Percentiles rank a stretch among this genome's conserved stretches.
Evolutionary conservation across 2,888 invertebrate species (phyloP).

Genomic region (Cordilura impudica): DNA sequence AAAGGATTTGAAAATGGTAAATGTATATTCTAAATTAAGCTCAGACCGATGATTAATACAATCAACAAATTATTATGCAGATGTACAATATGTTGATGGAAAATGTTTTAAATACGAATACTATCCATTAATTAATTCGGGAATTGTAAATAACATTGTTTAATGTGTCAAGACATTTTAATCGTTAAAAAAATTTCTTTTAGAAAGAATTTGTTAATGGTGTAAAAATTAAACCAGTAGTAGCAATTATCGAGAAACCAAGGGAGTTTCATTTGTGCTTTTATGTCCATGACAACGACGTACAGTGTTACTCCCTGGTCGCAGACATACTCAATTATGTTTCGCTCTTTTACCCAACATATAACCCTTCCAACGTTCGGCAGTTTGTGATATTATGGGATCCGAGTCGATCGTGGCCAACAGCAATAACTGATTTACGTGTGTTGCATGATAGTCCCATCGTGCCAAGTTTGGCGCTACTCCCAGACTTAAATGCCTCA

Average conservation of each 20-base stretch:
- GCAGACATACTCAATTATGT: constrained; percentile 85
- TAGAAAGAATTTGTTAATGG: no score
- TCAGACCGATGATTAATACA: no score
- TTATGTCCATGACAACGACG: constrained; percentile 51
- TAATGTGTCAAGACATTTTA: no score
- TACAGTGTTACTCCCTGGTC: constrained; percentile 49
- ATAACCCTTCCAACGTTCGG: constrained; percentile 95
- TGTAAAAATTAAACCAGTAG: constrained; percentile 24
- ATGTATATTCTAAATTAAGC: no score
- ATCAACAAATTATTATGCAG: no score
- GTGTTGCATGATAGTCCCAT: constrained; percentile 99
- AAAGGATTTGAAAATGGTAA: no score
- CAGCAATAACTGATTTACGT: constrained; percentile 95
- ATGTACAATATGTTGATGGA: no score
- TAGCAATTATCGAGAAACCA: constrained; percentile 36
- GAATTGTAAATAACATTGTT: no score
- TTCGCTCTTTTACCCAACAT: constrained; percentile 96
- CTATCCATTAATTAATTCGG: no score
- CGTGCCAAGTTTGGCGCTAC: constrained; percentile 96
- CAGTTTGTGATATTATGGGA: constrained; percentile 88
- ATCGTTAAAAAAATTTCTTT: no score
- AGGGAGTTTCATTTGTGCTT: constrained; percentile 39
- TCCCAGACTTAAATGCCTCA: constrained; percentile 91
- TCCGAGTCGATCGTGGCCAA: constrained; percentile 91
- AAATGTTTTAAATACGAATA: no score